Percentiles rank a stretch among this genome's conserved stretches.
Conservation (phyloP, 2,113 vertebrate genomes). For the Butorides virescens region DNA sequence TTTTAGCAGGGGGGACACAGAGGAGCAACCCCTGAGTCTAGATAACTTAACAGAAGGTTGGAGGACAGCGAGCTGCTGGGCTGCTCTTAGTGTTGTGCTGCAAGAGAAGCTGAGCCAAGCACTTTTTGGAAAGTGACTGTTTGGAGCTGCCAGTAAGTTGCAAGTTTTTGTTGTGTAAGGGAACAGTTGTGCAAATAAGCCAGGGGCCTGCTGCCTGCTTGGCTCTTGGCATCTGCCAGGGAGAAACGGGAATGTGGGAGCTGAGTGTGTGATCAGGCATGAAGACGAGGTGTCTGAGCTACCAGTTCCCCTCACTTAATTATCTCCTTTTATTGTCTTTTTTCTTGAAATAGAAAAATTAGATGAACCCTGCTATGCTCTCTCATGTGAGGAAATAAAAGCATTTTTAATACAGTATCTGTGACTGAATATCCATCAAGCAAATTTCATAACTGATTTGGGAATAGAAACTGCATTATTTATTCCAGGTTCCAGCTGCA, state of each 20-base stretch:
- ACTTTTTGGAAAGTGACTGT: not conserved
- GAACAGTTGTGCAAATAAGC: conserved; percentile 26
- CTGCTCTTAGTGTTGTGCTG: not conserved
- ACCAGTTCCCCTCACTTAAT: not conserved
- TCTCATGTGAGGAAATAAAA: not conserved
- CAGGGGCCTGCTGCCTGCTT: not conserved
- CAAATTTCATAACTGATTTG: not conserved
- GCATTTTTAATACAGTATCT: not conserved
- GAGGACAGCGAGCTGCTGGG: not conserved
- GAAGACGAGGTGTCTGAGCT: not conserved
- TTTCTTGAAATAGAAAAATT: not conserved
- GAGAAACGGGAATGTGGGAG: not conserved
- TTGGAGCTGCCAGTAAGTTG: not conserved
- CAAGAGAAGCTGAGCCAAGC: conserved; percentile 14
- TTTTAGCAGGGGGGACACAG: not conserved
- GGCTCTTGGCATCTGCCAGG: not conserved
- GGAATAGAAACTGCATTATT: not conserved
- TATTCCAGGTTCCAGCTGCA: not conserved
- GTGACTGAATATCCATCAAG: not conserved
- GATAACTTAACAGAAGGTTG: not conserved
- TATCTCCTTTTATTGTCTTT: not conserved
- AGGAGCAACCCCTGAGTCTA: not conserved
- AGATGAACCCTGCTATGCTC: not conserved
- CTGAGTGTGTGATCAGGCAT: not conserved
- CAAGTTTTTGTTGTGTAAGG: conserved; percentile 16